These are phyloP conservation scores for Oreotragus oreotragus DNA, from an alignment of 2,113 vertebrate genomes.

Conservation along the genomic window DNA sequence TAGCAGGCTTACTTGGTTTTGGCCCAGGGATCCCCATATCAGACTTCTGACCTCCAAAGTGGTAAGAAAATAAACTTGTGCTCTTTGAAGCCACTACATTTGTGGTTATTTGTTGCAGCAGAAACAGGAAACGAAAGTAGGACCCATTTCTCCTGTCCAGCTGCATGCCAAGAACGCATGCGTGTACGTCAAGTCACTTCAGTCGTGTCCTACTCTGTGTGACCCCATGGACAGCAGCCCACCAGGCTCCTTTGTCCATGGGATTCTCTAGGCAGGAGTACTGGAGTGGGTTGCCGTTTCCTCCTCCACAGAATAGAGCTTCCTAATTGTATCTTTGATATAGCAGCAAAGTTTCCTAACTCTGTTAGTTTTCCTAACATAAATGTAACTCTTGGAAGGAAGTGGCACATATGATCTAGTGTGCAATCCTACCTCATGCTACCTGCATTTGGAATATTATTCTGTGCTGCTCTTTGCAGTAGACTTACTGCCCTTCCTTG, in stretches of 20 bases:
- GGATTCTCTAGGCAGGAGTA: too few species aligned
- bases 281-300: too few species aligned
- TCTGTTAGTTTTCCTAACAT: background rate
- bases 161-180: background rate
- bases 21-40: background rate
- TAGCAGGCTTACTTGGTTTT: background rate
- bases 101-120: background rate
- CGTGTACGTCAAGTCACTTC: too few species aligned
- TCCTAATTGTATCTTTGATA: background rate
- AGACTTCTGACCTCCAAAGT: background rate
- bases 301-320: background rate
- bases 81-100: background rate
- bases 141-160: background rate
- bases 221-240: too few species aligned
- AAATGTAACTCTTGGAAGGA: background rate
- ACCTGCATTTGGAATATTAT: background rate
- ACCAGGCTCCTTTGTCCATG: too few species aligned
- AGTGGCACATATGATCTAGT: background rate
- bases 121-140: background rate
- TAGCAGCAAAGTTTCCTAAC: background rate
- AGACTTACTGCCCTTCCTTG: background rate
- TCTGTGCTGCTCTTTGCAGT: background rate
- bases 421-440: background rate
- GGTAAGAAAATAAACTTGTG: background rate
- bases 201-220: too few species aligned